Base-by-base conservation (phyloP, 2,113 vertebrate species). In the Tor tambroides region DNA sequence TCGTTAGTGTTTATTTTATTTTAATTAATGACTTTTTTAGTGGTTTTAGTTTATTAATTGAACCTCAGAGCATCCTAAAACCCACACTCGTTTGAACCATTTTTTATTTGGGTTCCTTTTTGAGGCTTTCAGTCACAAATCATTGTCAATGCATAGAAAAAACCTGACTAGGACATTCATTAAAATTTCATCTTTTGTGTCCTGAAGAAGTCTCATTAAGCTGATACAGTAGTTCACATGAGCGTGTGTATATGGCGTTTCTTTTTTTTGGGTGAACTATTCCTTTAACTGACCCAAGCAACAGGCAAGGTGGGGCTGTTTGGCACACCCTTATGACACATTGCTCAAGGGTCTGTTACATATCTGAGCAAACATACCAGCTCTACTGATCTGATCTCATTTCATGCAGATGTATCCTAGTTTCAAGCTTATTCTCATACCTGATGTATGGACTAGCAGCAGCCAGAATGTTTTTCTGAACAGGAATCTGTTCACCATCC, bases 381-480 rank as follows among this genome's bases (percentile, higher is more conserved):
- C 0, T 54, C 30, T 32, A 71, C 84, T 17, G 23, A 38, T 17
- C 46, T 65, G 21, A 49, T 85, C 3, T 51, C 1, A 5, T 41
- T 41, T 77, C n/a, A 46, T 77, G 43, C 23, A 77, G 19, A 77
- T 49, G 23, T 71, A 28, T 5, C 38, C 30, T 1, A 65, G 9
- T n/a, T 9, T 43, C 11, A 79, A 21, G 15, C 9, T 9, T 46
- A 3, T 30, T 51, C 32, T 14, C 35, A 76, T 79, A 99, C 98
- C 98, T 95, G 93, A 99, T 95, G 85, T 98, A 99, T 11, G 98
- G 97, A 88, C 97, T 98, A 74, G 97, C 97, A 6, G 98, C 98
- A 71, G 98, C 97, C 92, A 99, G 92, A 92, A 99, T 97, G 92
- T 98, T 99, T 89, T 97, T 98, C 95, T 99, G 98, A 43, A 99